Conservation (phyloP, 1,140 invertebrate genomes). For the Homalodisca vitripennis region DNA sequence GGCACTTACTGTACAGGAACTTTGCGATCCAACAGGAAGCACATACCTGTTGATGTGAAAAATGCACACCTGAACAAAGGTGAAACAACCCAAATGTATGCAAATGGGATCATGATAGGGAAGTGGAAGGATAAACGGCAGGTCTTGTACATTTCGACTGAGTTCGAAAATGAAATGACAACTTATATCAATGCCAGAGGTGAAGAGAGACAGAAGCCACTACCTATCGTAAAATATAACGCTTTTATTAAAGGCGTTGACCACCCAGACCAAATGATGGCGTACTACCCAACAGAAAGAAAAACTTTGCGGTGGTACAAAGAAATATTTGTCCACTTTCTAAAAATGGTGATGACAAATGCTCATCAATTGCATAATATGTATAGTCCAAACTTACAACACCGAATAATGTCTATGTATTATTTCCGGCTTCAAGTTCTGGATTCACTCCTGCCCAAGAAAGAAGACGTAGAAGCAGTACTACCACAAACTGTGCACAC, state of each 20-base stretch:
- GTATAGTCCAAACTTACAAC: too few species aligned
- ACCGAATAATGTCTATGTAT: too few species aligned
- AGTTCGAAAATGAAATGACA: constrained; percentile 9
- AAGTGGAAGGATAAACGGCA: constrained; percentile 9
- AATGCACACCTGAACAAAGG: not conserved
- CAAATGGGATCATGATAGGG: not conserved
- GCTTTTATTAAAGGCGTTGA: constrained; percentile 36
- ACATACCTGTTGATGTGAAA: not conserved
- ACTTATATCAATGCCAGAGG: not conserved
- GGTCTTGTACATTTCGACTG: not conserved
- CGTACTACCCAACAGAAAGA: constrained; percentile 34
- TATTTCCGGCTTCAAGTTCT: too few species aligned
- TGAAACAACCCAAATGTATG: not conserved
- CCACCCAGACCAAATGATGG: constrained; percentile 30
- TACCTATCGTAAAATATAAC: constrained; percentile 35
- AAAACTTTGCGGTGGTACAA: constrained; percentile 38
- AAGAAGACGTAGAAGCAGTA: too few species aligned
- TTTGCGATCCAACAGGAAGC: not conserved
- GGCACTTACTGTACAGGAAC: not conserved
- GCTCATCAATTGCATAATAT: too few species aligned
- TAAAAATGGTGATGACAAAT: too few species aligned
- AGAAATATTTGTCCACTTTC: constrained; percentile 34
- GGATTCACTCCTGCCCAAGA: too few species aligned
- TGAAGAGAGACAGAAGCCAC: constrained; percentile 10
- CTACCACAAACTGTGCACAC: too few species aligned